Conservation (phyloP, 2,888 invertebrate species). For the Helobdella robusta region DNA sequence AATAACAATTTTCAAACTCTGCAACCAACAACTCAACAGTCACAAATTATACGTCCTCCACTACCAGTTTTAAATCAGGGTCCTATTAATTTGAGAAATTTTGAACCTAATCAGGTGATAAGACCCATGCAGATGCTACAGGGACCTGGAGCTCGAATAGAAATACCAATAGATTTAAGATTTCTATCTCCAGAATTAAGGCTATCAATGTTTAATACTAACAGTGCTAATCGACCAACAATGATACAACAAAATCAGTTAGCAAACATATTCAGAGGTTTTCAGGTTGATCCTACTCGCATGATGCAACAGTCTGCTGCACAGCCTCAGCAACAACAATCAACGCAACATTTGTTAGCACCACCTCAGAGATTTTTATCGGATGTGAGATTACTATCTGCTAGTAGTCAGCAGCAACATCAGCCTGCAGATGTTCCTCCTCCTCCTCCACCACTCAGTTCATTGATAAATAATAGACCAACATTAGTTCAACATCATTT, state of each 20-base stretch:
- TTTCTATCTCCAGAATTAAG: slow-evolving; percentile 8
- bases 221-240: background rate
- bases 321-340: too few relatives aligned
- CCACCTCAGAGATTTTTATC: too few relatives aligned
- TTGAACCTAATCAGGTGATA: slow-evolving; percentile 7
- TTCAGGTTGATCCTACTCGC: background rate
- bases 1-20: too few relatives aligned
- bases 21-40: background rate
- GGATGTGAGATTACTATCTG: too few relatives aligned
- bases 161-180: slow-evolving; percentile 18
- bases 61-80: slow-evolving; percentile 7
- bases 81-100: background rate
- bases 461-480: too few relatives aligned
- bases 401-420: too few relatives aligned
- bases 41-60: too few relatives aligned
- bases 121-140: background rate
- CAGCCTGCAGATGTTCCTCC: slow-evolving; percentile 9
- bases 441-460: too few relatives aligned
- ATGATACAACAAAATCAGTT: background rate
- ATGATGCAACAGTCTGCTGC: slow-evolving; percentile 6
- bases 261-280: background rate
- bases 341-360: too few relatives aligned
- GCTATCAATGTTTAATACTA: background rate
- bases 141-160: slow-evolving; percentile 7
- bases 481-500: too few relatives aligned